phyloP scores from a whole-genome alignment of 2,113 vertebrate species.

The Macquaria ambigua region DNA sequence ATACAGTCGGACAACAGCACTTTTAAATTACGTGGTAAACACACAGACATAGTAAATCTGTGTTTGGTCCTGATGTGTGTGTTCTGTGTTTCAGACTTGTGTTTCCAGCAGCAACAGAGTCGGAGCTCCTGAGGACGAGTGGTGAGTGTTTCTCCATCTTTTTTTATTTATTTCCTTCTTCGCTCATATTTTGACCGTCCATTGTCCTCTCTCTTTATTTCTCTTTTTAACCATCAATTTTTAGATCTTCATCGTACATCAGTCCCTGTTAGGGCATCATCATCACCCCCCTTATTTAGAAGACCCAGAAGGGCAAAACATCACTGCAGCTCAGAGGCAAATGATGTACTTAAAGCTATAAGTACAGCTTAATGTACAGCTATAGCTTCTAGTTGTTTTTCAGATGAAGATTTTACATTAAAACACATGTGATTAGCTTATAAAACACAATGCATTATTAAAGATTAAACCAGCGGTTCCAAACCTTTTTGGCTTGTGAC shows the following conservation, averaged over 20 bases:
- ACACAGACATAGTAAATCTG: neutral
- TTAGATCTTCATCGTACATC: neutral
- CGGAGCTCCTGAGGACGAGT: conserved; percentile 78
- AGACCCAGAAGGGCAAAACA: too few species aligned
- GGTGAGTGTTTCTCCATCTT: conserved; percentile 80
- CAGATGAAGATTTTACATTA: too few species aligned
- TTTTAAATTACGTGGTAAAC: neutral
- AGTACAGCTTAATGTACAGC: too few species aligned
- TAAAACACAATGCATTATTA: too few species aligned
- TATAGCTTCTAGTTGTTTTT: too few species aligned
- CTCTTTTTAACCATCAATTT: neutral
- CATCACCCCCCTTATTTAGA: too few species aligned
- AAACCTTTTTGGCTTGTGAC: too few species aligned
- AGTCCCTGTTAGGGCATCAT: neutral
- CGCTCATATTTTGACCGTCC: neutral
- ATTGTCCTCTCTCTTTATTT: neutral
- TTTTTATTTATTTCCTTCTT: neutral
- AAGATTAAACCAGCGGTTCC: too few species aligned
- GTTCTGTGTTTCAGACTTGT: conserved; percentile 80
- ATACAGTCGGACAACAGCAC: neutral
- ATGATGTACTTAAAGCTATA: too few species aligned
- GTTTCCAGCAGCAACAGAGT: conserved; percentile 84
- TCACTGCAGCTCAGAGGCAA: too few species aligned
- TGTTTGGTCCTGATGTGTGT: neutral
- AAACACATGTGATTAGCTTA: too few species aligned